Percentiles rank a stretch among this genome's conserved stretches.
Conservation (phyloP, 2,113 vertebrate species). For the Delphinapterus leucas region DNA sequence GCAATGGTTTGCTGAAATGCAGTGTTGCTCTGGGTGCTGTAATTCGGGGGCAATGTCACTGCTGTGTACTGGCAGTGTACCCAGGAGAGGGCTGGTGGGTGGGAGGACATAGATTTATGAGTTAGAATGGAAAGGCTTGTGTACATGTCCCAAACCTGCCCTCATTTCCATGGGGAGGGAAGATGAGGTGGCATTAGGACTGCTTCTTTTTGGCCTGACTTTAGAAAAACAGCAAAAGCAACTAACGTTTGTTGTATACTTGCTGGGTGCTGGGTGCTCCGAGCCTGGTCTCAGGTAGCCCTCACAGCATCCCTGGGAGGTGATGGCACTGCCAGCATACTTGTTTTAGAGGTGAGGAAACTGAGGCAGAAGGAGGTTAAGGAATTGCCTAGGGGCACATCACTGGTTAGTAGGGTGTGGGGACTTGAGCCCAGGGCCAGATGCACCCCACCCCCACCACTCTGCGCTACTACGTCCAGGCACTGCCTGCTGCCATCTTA, state of each 20-base stretch:
- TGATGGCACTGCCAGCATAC: not conserved
- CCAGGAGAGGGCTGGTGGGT: not conserved
- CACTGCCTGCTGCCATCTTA: not conserved
- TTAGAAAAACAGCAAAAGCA: not conserved
- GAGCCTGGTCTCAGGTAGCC: not conserved
- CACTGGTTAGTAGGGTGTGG: not conserved
- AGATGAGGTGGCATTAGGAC: not conserved
- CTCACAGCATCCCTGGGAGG: not conserved
- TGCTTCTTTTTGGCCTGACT: not conserved
- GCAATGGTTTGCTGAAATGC: not conserved
- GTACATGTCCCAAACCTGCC: not conserved
- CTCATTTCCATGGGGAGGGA: not conserved
- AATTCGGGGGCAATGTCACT: not conserved
- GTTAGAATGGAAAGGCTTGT: not conserved
- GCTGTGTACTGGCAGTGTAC: not conserved
- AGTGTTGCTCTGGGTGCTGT: not conserved
- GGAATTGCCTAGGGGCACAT: not conserved
- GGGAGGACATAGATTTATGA: not conserved
- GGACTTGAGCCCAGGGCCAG: not conserved
- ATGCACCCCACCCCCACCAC: too few relatives aligned
- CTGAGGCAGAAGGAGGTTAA: not conserved
- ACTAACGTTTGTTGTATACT: not conserved
- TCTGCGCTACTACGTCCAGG: too few relatives aligned
- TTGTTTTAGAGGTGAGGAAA: not conserved
- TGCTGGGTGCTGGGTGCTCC: not conserved